A percentile compares a stretch with the other conserved stretches of the same genome.
phyloP scores from a whole-genome alignment of 2,113 vertebrate species.

The Otus sunia region DNA sequence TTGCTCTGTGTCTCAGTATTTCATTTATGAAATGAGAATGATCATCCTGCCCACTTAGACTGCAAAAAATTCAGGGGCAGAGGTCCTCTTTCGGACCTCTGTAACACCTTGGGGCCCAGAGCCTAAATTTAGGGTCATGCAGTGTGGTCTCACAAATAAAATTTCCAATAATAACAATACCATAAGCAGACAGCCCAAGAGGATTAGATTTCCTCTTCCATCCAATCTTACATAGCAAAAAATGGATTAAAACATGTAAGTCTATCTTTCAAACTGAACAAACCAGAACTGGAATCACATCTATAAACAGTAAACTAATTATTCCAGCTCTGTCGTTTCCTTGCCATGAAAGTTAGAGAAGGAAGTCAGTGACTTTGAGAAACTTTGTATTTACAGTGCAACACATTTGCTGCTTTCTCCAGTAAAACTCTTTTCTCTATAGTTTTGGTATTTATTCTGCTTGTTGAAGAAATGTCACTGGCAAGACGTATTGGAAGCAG shows the following conservation, averaged over 20 bases:
- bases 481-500: constrained; percentile 34
- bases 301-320: not conserved
- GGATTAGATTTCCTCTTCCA: not conserved
- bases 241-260: not conserved
- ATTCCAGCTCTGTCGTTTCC: not conserved
- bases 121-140: not conserved
- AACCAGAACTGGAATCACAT: not conserved
- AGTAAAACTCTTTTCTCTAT: not conserved
- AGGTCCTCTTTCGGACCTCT: not conserved
- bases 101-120: not conserved
- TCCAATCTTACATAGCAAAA: not conserved
- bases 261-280: not conserved
- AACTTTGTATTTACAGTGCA: not conserved
- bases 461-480: constrained; percentile 45
- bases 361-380: not conserved
- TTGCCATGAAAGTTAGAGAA: not conserved
- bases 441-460: constrained; percentile 42
- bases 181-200: not conserved
- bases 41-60: not conserved
- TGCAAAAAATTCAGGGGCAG: not conserved
- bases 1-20: not conserved
- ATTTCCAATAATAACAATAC: not conserved
- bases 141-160: not conserved
- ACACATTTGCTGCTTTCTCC: not conserved
- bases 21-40: not conserved